Evolutionary conservation across 2,113 vertebrate genomes (phyloP).

Genomic region (Oncorhynchus kisutch): DNA sequence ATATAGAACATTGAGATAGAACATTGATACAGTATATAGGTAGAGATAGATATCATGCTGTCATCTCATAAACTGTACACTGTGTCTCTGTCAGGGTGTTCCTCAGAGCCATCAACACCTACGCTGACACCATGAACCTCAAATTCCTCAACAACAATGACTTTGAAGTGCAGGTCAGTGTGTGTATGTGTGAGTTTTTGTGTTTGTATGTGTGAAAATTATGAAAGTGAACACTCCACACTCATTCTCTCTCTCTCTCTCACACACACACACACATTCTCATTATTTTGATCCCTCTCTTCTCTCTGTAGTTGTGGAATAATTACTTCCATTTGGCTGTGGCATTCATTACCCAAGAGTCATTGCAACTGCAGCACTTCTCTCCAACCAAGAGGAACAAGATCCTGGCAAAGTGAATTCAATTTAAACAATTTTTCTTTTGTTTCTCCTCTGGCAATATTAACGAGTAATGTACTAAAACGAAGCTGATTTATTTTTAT

Average conservation of each 20-base stretch:
- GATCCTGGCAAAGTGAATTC: slow-evolving; percentile 87
- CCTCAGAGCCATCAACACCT: slow-evolving; percentile 94
- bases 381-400: slow-evolving; percentile 93
- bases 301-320: slow-evolving; percentile 87
- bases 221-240: no score
- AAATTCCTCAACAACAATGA: slow-evolving; percentile 92
- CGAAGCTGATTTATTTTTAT: background rate
- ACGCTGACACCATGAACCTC: slow-evolving; percentile 95
- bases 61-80: background rate
- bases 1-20: no score
- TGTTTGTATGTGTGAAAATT: background rate
- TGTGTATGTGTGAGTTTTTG: background rate
- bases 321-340: slow-evolving; percentile 99
- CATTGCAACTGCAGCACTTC: slow-evolving; percentile 94
- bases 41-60: background rate
- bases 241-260: no score
- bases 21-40: background rate
- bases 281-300: slow-evolving; percentile 3
- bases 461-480: background rate
- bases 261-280: background rate
- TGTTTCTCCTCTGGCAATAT: background rate
- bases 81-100: slow-evolving; percentile 77
- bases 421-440: background rate
- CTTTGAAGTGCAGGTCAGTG: slow-evolving; percentile 92
- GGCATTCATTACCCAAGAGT: slow-evolving; percentile 97